Evolutionary conservation across 1,140 invertebrate species (phyloP).

Genomic region (Papilio polyxenes): DNA sequence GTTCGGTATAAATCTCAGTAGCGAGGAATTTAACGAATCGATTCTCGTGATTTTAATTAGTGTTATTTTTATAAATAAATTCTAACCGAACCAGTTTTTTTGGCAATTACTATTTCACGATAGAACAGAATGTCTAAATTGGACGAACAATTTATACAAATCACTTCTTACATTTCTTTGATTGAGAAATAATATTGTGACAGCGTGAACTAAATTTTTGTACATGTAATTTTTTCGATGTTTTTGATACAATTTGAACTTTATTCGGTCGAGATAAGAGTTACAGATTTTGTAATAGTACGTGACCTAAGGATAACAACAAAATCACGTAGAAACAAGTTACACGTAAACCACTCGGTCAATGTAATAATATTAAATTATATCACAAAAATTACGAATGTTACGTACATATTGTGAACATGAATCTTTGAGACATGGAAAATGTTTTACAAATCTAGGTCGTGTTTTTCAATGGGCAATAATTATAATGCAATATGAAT

Average conservation of each 20-base stretch:
- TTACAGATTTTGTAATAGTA: not conserved
- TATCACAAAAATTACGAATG: not conserved
- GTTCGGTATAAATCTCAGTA: not conserved
- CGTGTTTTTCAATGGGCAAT: too few relatives aligned
- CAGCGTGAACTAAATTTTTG: conserved; percentile 11
- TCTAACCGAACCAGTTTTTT: not conserved
- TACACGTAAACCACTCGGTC: not conserved
- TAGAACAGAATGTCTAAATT: conserved; percentile 11
- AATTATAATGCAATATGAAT: too few relatives aligned
- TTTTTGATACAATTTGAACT: conserved; percentile 2
- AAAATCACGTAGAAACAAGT: conserved; percentile 30
- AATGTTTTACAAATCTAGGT: too few relatives aligned
- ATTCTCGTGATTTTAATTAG: conserved; percentile 9
- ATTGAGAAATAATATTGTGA: conserved; percentile 2
- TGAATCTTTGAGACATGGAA: not conserved
- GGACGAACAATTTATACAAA: not conserved
- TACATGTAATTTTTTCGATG: not conserved
- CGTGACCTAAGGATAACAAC: conserved; percentile 5
- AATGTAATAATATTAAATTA: conserved; percentile 28
- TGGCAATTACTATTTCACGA: not conserved
- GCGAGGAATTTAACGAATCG: not conserved
- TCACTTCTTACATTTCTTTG: not conserved
- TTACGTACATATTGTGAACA: not conserved
- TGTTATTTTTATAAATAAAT: not conserved
- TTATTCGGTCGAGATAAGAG: conserved; percentile 1